Evolutionary conservation across 2,888 invertebrate species (phyloP).

Genomic region (Pseudanteris insignis): DNA sequence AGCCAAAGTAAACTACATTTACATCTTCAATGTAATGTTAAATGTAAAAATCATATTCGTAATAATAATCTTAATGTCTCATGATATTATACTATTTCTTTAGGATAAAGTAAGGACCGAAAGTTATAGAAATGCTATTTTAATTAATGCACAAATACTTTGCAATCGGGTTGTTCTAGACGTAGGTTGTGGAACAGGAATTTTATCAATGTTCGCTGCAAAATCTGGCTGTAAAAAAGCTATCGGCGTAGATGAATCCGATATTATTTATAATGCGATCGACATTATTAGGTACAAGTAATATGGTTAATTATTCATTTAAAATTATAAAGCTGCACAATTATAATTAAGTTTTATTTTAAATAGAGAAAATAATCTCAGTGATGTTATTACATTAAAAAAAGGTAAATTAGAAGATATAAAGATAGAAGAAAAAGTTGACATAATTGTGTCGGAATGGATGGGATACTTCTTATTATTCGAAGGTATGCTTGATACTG

Average conservation of each 20-base stretch:
- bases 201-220: conserved; percentile 97
- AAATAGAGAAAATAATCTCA: conserved; percentile 81
- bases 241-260: conserved; percentile 94
- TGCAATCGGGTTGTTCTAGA: conserved; percentile 86
- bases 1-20: too few relatives aligned
- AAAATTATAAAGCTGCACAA: too few relatives aligned
- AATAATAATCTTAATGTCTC: too few relatives aligned
- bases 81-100: too few relatives aligned
- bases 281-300: conserved; percentile 83
- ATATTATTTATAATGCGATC: conserved; percentile 94
- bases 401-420: conserved; percentile 90
- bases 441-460: conserved; percentile 97
- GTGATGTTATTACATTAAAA: conserved; percentile 77
- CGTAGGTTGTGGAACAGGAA: conserved; percentile 97
- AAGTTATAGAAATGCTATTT: conserved; percentile 85
- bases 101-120: conserved; percentile 87
- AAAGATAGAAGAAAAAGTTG: conserved; percentile 79
- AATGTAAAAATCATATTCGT: conserved; percentile 15
- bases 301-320: too few relatives aligned
- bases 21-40: conserved; percentile 2
- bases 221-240: conserved; percentile 91
- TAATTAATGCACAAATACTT: conserved; percentile 76
- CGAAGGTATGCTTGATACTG: conserved; percentile 96
- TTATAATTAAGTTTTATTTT: too few relatives aligned
- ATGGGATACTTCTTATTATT: conserved; percentile 98